Evolutionary conservation across 2,888 invertebrate genomes (phyloP), one percentile per base, ranked within the genome.

Genomic region (Balanococcus diminutus): DNA sequence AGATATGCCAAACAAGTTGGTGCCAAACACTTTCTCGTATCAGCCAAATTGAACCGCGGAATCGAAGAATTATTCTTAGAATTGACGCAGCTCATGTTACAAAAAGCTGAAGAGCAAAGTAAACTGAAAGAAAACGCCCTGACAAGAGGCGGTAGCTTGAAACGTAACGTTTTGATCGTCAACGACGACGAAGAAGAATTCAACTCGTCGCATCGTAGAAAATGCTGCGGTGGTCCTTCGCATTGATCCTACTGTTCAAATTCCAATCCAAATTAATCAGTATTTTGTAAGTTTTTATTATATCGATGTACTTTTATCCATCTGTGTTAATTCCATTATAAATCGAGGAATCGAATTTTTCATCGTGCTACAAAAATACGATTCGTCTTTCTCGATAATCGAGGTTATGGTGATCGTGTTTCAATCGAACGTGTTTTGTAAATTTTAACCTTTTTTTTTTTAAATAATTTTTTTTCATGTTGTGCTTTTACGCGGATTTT

Each of bases 1-100:
- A 97, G 96, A 87, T 98, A 98, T 91, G 95, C 98, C 2, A 92
- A 92, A 88, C 95, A 95, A 90, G 98, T 98, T 6, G 97, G 97
- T 86, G 98, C 98, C 0, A 93, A 94, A 89, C 98, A 98, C 90
- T 96, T 94, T 90, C 95, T 96, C 89, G 97, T 98, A 42, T 98
- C 98, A 39, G 98, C 98, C 0, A 98, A 98, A 91, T 90, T 94
- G 87, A 97, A 97, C 90, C 93, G 94, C 90, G 97, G 97, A 39
- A 95, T 98, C 5, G 96, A 97, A 89, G 97, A 98, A 87, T 92
- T 98, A 89, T 98, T 98, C 90, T 90, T 97, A 81, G 94, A 95
- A 88, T 91, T 98, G 87, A 95, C 96, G 51, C 92, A 93, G 89
- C 93, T 94, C 88, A 95, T 96, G 94, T 92, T 96, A 32, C 89